phyloP scores from a whole-genome alignment of 2,113 vertebrate genomes.

The Plecturocebus donacophilus region DNA sequence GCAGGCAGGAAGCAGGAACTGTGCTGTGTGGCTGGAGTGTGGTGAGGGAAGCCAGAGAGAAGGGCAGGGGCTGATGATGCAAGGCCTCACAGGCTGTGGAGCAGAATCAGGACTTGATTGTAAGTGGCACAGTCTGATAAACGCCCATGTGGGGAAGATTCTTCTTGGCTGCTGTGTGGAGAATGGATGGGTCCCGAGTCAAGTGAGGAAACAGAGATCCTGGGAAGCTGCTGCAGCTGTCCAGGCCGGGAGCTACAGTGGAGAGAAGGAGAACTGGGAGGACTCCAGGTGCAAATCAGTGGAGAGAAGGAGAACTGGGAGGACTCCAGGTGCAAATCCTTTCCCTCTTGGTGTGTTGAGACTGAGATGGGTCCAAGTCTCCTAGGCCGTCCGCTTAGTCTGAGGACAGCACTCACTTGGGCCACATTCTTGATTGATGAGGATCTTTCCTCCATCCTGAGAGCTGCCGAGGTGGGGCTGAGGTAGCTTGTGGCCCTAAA shows the following conservation, averaged over 20 bases:
- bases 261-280: not conserved
- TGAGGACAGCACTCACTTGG: not conserved
- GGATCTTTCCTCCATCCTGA: not conserved
- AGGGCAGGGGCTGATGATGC: not conserved
- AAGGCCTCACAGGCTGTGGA: too few relatives aligned
- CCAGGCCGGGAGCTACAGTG: not conserved
- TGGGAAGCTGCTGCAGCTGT: not conserved
- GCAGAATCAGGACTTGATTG: not conserved
- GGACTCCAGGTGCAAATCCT: not conserved
- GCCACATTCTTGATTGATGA: not conserved
- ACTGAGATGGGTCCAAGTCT: rapidly evolving
- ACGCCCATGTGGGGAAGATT: not conserved
- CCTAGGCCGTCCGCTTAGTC: not conserved
- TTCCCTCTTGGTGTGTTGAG: not conserved
- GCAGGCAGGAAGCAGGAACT: not conserved
- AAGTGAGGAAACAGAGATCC: not conserved
- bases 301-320: not conserved
- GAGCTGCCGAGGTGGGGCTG: not conserved
- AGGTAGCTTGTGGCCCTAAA: not conserved
- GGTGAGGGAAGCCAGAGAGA: not conserved
- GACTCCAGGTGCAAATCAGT: not conserved
- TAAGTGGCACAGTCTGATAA: not conserved
- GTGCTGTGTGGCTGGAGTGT: not conserved
- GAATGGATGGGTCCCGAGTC: not conserved
- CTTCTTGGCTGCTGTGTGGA: not conserved